phyloP scores from a whole-genome alignment of 2,113 vertebrate genomes.

The Strigops habroptila region DNA sequence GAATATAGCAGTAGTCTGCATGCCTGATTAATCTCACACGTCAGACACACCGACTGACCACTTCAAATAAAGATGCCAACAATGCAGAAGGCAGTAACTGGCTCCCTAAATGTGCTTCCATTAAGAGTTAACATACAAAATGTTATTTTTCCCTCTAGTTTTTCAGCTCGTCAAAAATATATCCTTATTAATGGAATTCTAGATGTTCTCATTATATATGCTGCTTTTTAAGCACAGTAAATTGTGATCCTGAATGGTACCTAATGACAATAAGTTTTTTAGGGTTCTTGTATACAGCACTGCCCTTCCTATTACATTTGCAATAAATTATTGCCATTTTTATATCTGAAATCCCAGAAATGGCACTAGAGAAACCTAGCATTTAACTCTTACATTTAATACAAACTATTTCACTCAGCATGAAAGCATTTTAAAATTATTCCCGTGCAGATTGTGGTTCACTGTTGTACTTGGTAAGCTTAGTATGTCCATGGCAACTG shows the following conservation, averaged over 20 bases:
- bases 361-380: neutral
- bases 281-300: neutral
- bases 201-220: neutral
- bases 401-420: constrained; percentile 13
- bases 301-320: constrained; percentile 45
- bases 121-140: neutral
- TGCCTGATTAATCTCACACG: neutral
- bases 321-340: constrained; percentile 44
- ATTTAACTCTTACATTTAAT: constrained; percentile 47
- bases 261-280: neutral
- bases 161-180: neutral
- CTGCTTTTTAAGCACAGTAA: neutral
- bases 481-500: constrained; percentile 55
- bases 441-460: neutral
- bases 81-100: neutral
- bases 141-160: neutral
- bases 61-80: neutral
- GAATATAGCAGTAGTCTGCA: neutral
- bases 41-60: fast-evolving
- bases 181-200: neutral
- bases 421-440: constrained; percentile 15
- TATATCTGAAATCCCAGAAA: constrained; percentile 35
- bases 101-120: neutral
- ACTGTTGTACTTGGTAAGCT: constrained; percentile 40
- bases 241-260: neutral